Conservation (phyloP, 2,113 vertebrate species). For the Amphiprion percula region DNA sequence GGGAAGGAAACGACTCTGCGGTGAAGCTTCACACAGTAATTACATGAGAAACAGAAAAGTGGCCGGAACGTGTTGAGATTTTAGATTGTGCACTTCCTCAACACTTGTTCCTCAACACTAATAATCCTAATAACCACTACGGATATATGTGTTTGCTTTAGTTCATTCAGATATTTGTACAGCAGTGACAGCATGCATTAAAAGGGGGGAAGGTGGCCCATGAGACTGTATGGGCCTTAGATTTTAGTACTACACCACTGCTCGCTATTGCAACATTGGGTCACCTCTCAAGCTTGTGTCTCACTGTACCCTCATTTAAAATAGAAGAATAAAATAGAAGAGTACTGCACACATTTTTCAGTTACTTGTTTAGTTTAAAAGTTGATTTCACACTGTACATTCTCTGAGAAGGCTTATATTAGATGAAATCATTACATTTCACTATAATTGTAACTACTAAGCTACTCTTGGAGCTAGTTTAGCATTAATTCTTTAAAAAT, state of each 20-base stretch:
- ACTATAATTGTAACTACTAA: no score
- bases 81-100: background rate
- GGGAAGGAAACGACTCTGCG: background rate
- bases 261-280: no score
- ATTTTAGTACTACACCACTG: conserved; percentile 10
- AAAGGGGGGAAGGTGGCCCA: background rate
- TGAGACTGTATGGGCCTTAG: background rate
- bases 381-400: no score
- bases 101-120: background rate
- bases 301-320: no score
- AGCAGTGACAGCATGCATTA: background rate
- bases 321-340: no score
- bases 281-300: no score
- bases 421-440: no score
- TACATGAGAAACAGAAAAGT: background rate
- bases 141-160: background rate
- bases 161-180: background rate
- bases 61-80: background rate
- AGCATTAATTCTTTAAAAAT: no score
- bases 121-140: background rate
- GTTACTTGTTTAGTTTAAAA: no score
- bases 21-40: background rate
- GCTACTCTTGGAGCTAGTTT: no score
- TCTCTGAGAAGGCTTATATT: no score
- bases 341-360: no score